These are phyloP conservation scores for Malurus alboscapulatus DNA, from an alignment of 2,113 vertebrate genomes.

Conservation along the genomic window DNA sequence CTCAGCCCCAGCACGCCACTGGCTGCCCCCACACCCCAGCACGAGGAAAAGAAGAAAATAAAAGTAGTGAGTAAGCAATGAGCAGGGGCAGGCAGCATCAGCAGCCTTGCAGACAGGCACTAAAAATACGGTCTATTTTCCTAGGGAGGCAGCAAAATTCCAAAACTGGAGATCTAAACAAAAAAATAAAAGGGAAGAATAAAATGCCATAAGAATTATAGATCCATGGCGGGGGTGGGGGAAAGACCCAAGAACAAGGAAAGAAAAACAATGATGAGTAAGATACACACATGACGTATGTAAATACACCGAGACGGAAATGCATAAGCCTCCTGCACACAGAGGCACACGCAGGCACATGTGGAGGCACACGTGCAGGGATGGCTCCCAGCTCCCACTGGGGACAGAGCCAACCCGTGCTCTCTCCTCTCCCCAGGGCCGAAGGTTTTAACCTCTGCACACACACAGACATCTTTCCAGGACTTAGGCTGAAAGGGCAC, in stretches of 20 bases:
- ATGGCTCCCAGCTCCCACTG: background rate
- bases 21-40: background rate
- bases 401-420: background rate
- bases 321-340: conserved; percentile 54
- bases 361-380: background rate
- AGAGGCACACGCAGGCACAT: conserved; percentile 41
- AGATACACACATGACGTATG: conserved; percentile 56
- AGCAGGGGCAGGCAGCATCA: background rate
- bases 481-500: conserved; percentile 66
- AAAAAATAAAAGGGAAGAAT: background rate
- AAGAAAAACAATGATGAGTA: conserved; percentile 61
- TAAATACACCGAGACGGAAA: conserved; percentile 67
- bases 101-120: background rate
- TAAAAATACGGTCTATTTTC: conserved; percentile 69
- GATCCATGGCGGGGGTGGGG: conserved; percentile 2
- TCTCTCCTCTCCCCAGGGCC: background rate
- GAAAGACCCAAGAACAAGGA: conserved; percentile 62
- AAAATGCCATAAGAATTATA: conserved; percentile 54
- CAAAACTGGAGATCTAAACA: conserved; percentile 21
- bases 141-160: conserved; percentile 35
- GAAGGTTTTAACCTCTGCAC: conserved; percentile 50
- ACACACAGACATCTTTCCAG: conserved; percentile 54
- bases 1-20: background rate
- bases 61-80: conserved; percentile 41
- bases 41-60: background rate